Percentiles rank a stretch among this genome's conserved stretches.
phyloP scores from a whole-genome alignment of 2,888 invertebrate genomes.

The Nipponacmea schrenckii region DNA sequence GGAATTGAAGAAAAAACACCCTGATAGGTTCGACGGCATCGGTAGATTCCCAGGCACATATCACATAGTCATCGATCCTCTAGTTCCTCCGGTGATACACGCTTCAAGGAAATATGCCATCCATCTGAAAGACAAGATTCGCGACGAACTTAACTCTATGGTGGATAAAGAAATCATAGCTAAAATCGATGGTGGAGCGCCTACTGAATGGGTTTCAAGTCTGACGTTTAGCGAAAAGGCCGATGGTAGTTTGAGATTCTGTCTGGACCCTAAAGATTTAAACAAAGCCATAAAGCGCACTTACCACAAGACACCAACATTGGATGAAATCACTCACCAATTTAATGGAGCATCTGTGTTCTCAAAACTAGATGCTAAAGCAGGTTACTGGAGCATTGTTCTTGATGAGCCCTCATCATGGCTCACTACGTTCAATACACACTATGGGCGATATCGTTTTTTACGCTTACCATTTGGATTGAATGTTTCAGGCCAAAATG shows the following conservation, averaged over 20 bases:
- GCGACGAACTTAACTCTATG: background rate
- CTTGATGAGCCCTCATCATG: conserved; percentile 15
- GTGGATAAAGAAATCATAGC: background rate
- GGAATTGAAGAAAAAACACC: too few species aligned
- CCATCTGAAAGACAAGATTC: too few species aligned
- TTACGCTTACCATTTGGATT: conserved; percentile 38
- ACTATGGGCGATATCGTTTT: conserved; percentile 32
- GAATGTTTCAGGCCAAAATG: too few species aligned
- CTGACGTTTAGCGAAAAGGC: background rate
- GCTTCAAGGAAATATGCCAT: too few species aligned
- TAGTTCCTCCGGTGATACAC: too few species aligned
- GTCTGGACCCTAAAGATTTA: conserved; percentile 30
- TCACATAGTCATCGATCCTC: too few species aligned
- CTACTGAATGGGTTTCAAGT: conserved; percentile 9
- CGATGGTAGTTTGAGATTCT: conserved; percentile 9
- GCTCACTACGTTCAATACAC: background rate
- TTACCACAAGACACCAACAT: conserved; percentile 24
- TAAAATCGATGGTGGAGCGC: background rate
- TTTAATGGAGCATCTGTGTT: conserved; percentile 18
- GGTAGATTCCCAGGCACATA: too few species aligned
- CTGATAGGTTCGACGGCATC: too few species aligned
- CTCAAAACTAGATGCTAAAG: conserved; percentile 18
- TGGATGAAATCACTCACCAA: conserved; percentile 20
- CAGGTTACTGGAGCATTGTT: conserved; percentile 20
- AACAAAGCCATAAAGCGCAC: conserved; percentile 33